These are phyloP conservation scores for Hypercompe scribonia DNA, from an alignment of 2,888 invertebrate genomes.

Conservation along the genomic window DNA sequence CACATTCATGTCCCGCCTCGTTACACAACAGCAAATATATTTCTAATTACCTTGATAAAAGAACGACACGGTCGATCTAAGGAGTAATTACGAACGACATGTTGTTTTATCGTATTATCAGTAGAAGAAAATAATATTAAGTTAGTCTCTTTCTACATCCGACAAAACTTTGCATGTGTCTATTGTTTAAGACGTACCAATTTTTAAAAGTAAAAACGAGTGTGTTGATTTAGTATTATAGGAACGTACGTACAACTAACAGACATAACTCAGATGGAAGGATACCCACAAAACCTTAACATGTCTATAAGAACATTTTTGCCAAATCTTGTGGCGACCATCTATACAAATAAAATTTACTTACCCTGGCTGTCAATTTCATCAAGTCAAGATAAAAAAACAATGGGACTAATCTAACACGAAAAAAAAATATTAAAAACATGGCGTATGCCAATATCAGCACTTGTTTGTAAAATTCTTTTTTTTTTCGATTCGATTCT, in stretches of 20 bases:
- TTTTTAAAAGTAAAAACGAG: not conserved
- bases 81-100: not conserved
- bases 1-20: not conserved
- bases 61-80: not conserved
- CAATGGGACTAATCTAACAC: too few relatives aligned
- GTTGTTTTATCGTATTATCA: not conserved
- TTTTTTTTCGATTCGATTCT: too few relatives aligned
- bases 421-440: too few relatives aligned
- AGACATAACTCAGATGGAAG: not conserved
- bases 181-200: not conserved
- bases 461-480: too few relatives aligned
- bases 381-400: too few relatives aligned
- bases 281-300: too few relatives aligned
- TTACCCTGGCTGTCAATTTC: too few relatives aligned
- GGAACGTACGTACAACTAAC: not conserved
- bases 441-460: too few relatives aligned
- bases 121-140: not conserved
- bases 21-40: constrained; percentile 3
- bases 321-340: not conserved
- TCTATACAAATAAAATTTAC: not conserved
- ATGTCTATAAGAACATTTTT: not conserved
- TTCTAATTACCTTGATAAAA: constrained; percentile 4
- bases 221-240: not conserved
- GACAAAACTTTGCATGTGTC: not conserved
- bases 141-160: not conserved